Evolutionary conservation across 2,888 invertebrate species (phyloP).

Genomic region (Hirudinaria manillensis): DNA sequence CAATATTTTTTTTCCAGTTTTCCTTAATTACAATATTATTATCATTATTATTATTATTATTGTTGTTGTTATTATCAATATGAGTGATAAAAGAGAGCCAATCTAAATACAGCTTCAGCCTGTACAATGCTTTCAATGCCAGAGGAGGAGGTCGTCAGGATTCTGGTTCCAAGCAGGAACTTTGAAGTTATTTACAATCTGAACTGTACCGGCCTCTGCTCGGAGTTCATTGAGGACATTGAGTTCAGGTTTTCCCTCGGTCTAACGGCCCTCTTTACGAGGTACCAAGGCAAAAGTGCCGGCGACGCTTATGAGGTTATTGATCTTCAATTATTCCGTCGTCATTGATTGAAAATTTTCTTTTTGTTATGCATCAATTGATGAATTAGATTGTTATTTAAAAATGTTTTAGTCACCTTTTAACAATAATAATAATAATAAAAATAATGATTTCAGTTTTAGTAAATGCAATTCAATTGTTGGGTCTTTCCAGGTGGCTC

Average conservation of each 20-base stretch:
- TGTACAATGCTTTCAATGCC: neutral
- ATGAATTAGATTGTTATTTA: neutral
- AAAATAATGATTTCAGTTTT: neutral
- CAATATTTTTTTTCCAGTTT: neutral
- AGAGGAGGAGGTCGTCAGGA: neutral
- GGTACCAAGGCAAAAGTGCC: conserved; percentile 59
- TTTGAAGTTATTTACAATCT: conserved; percentile 58
- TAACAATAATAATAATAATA: neutral
- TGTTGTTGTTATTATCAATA: neutral
- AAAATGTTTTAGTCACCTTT: neutral
- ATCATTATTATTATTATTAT: neutral
- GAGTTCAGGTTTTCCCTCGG: conserved; percentile 64
- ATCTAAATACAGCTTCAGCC: neutral
- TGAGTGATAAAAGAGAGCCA: neutral
- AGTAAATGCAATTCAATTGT: neutral
- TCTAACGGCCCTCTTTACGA: conserved; percentile 70
- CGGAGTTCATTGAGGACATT: conserved; percentile 82
- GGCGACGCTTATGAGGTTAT: conserved; percentile 30
- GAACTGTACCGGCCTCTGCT: conserved; percentile 57
- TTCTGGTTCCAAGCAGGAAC: conserved; percentile 35
- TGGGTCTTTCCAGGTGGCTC: neutral
- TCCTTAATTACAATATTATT: neutral
- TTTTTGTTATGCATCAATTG: neutral
- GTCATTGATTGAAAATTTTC: neutral
- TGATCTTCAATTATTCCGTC: neutral